A percentile compares a stretch with the other conserved stretches of the same genome.
phyloP scores from a whole-genome alignment of 2,113 vertebrate genomes.

The Chauna torquata region DNA sequence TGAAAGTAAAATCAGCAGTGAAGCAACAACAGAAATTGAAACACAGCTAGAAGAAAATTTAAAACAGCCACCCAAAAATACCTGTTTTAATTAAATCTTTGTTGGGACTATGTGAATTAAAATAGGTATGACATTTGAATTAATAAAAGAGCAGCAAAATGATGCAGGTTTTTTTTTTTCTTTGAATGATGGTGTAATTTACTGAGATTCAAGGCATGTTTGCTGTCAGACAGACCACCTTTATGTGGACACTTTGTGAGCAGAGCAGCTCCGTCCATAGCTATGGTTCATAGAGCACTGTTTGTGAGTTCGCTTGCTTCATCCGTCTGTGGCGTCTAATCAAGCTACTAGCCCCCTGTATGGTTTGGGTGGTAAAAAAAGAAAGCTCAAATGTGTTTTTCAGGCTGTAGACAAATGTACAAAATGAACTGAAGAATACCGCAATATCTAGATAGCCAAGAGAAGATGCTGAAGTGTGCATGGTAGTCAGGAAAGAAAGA shows the following conservation, averaged over 20 bases:
- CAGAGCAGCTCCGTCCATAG: not conserved
- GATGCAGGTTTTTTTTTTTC: not conserved
- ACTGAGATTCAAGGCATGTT: not conserved
- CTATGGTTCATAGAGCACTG: not conserved
- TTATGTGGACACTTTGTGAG: not conserved
- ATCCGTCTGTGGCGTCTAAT: not conserved
- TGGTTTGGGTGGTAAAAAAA: not conserved
- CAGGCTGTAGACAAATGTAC: not conserved
- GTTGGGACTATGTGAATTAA: not conserved
- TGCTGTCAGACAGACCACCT: not conserved
- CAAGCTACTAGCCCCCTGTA: not conserved
- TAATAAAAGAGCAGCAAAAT: not conserved
- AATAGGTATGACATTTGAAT: constrained; percentile 23
- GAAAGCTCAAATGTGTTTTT: not conserved
- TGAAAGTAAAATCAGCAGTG: constrained; percentile 26
- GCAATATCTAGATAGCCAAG: not conserved
- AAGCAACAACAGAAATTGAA: constrained; percentile 28
- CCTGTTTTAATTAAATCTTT: constrained; percentile 15
- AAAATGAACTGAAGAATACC: not conserved
- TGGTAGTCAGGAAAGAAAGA: not conserved
- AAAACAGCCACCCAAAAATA: constrained; percentile 12
- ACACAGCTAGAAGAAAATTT: constrained; percentile 35
- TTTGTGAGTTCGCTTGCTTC: not conserved
- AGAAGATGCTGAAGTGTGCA: not conserved
- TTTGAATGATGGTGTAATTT: not conserved